These are phyloP conservation scores for Sturnus vulgaris DNA, from an alignment of 2,113 vertebrate species.

Conservation along the genomic window DNA sequence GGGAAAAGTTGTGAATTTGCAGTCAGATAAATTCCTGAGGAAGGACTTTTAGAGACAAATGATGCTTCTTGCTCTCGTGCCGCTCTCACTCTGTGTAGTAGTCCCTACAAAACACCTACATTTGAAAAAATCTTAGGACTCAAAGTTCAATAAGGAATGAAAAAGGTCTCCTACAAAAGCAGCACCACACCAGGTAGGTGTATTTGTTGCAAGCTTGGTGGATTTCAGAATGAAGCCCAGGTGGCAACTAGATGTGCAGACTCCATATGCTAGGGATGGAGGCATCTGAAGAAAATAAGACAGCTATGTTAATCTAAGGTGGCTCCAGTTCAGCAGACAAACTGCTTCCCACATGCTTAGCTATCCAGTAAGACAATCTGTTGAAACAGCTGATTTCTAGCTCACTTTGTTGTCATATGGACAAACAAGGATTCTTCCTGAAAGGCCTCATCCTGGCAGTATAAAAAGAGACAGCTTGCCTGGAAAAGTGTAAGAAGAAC, in stretches of 20 bases:
- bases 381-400: conserved; percentile 62
- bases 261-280: conserved; percentile 6
- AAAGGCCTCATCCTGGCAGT: conserved; percentile 56
- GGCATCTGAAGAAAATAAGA: conserved; percentile 20
- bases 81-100: background rate
- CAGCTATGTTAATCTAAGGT: conserved; percentile 55
- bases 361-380: conserved; percentile 66
- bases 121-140: background rate
- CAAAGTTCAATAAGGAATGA: background rate
- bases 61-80: background rate
- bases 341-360: conserved; percentile 40
- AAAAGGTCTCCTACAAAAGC: background rate
- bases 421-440: conserved; percentile 60
- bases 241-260: conserved; percentile 31
- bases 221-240: conserved; percentile 6
- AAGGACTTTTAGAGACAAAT: background rate
- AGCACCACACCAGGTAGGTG: background rate
- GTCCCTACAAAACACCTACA: background rate
- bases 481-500: conserved; percentile 53
- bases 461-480: conserved; percentile 55
- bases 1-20: background rate
- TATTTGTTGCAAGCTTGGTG: background rate
- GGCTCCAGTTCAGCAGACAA: conserved; percentile 60
- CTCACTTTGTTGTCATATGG: conserved; percentile 58
- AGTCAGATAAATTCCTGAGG: background rate